Evolutionary conservation across 2,113 vertebrate species (phyloP), one percentile per base, ranked within the genome.

Genomic region (Hydropotes inermis): DNA sequence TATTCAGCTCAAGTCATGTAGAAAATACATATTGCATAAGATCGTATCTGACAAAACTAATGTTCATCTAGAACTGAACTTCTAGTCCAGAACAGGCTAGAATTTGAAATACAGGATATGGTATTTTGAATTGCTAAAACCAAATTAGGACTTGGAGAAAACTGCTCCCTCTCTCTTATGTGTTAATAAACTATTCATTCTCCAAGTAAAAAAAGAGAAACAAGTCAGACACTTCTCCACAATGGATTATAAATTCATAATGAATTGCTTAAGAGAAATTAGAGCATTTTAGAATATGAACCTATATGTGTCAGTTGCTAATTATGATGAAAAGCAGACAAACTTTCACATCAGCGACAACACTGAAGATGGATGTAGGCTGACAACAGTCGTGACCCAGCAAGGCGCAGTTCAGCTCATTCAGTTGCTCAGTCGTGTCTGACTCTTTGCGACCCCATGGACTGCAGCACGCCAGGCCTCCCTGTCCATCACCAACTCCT

Each of bases 1-100:
- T 58, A 43, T 50, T 96, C 39, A 57, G 21, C 39, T 95, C 55
- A 95, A 97, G 30, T 96, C 39, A n/a, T 70, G n/a, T 47, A 82
- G 27, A 94, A 97, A 98, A 61, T 94, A 96, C 61, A 91, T 95
- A 97, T 88, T 95, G 50, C 39, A 47, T 95, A 58, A 98, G 85
- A 85, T 55, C n/a, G 94, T 76, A 30, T 21, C 86, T 70, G 9
- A 97, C 6, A 92, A 93, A 97, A 5, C 8, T 91, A 97, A 97
- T 9, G 4, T 70, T 70, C 67, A 39, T 36, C 9, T 3, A 23
- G 9, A 36, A 36, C 67, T 70, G n/a, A 36, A 36, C 67, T 23
- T 70, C 60, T 97, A 96, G 87, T 1, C 1, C 5, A 3, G 39
- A 93, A 96, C 64, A 91, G 1, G 2, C 79, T 76, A 97, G 17